phyloP scores from a whole-genome alignment of 2,113 vertebrate species.

The Lepus timidus region DNA sequence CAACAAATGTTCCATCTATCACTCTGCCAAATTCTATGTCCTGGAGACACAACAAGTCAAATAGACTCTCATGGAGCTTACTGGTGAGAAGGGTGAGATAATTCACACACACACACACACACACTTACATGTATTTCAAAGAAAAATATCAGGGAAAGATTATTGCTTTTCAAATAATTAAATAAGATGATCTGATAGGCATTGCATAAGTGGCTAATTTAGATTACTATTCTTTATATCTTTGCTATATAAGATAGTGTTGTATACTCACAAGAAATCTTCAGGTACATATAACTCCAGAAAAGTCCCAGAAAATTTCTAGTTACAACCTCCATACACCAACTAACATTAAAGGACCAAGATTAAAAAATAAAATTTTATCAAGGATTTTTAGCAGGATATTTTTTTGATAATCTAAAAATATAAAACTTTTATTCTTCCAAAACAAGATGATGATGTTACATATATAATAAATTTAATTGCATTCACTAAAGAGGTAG shows the following conservation, averaged over 20 bases:
- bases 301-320: neutral
- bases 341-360: neutral
- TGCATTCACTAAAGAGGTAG: neutral
- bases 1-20: neutral
- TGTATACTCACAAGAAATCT: neutral
- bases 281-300: neutral
- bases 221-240: neutral
- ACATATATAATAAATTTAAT: neutral
- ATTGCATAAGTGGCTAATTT: neutral
- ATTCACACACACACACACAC: neutral
- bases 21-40: neutral
- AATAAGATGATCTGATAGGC: neutral
- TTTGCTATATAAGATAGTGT: neutral
- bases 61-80: neutral
- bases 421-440: neutral
- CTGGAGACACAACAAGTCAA: neutral
- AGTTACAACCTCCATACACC: neutral
- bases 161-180: neutral
- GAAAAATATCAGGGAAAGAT: neutral
- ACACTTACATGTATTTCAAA: neutral
- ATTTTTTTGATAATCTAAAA: neutral
- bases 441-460: neutral
- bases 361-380: neutral
- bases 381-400: neutral
- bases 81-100: neutral